Evolutionary conservation across 2,888 invertebrate species (phyloP).

Genomic region (Malthinus seriepunctatus): DNA sequence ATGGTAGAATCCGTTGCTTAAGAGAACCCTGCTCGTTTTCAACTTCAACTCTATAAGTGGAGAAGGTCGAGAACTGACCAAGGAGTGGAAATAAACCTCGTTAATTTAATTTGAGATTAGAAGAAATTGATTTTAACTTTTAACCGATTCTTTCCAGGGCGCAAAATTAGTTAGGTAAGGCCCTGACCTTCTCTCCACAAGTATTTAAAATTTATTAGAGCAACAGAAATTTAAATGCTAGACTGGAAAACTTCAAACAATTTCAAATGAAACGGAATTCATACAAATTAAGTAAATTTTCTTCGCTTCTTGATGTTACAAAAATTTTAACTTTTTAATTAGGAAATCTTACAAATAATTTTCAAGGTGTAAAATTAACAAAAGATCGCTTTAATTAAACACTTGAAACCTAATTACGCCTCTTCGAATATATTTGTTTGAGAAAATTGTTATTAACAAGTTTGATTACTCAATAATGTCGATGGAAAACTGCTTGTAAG

Average conservation of each 20-base stretch:
- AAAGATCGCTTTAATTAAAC: constrained; percentile 7
- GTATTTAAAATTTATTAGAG: too few relatives aligned
- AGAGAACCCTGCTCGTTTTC: too few relatives aligned
- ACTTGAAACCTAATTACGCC: not conserved
- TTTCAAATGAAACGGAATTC: not conserved
- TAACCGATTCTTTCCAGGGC: too few relatives aligned
- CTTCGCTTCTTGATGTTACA: not conserved
- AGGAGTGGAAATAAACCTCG: too few relatives aligned
- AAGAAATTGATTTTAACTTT: too few relatives aligned
- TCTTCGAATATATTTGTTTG: not conserved
- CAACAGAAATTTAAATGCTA: constrained; percentile 12
- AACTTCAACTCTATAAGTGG: too few relatives aligned
- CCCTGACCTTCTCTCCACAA: too few relatives aligned
- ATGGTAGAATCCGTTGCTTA: too few relatives aligned
- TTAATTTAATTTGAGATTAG: too few relatives aligned
- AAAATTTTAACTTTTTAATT: not conserved
- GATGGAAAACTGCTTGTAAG: constrained; percentile 30
- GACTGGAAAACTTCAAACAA: constrained; percentile 2
- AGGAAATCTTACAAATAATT: not conserved
- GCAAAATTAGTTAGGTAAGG: too few relatives aligned
- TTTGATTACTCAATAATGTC: constrained; percentile 32
- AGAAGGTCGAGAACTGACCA: too few relatives aligned
- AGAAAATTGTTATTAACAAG: constrained; percentile 26
- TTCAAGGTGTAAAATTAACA: not conserved
- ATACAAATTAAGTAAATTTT: not conserved